These are phyloP conservation scores for Epistrophe eligans DNA, from an alignment of 2,888 invertebrate species.

Conservation along the genomic window DNA sequence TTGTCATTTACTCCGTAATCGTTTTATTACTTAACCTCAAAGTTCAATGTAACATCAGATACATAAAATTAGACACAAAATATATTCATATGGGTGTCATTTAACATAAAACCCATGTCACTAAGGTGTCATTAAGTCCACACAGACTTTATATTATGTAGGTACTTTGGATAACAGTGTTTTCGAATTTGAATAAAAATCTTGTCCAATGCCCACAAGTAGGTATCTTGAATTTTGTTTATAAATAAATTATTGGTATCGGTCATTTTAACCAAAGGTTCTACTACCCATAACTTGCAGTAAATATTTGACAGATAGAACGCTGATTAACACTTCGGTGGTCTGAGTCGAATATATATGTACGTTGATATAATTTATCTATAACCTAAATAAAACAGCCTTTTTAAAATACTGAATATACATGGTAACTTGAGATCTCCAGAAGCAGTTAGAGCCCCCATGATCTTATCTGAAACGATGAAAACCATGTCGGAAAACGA, in stretches of 20 bases:
- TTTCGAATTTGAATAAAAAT: slow-evolving; percentile 29
- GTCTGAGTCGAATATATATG: background rate
- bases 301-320: slow-evolving; percentile 38
- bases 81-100: slow-evolving; percentile 47
- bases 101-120: slow-evolving; percentile 51
- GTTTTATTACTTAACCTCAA: slow-evolving; percentile 12
- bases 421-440: slow-evolving; percentile 20
- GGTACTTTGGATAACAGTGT: slow-evolving; percentile 19
- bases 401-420: background rate
- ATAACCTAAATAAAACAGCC: slow-evolving; percentile 1
- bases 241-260: background rate
- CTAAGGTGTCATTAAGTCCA: slow-evolving; percentile 52
- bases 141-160: background rate
- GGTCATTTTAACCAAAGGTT: background rate
- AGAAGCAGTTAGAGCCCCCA: background rate
- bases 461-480: slow-evolving; percentile 17
- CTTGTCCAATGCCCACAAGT: background rate
- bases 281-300: background rate
- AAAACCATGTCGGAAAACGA: slow-evolving; percentile 24
- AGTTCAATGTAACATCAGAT: slow-evolving; percentile 22
- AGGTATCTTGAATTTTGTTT: background rate
- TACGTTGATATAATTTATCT: background rate
- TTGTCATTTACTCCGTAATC: slow-evolving; percentile 1
- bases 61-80: slow-evolving; percentile 50
- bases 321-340: slow-evolving; percentile 61